Evolutionary conservation across 2,113 vertebrate genomes (phyloP), one percentile per base, ranked within the genome.

Genomic region (Nesogale talazaci): DNA sequence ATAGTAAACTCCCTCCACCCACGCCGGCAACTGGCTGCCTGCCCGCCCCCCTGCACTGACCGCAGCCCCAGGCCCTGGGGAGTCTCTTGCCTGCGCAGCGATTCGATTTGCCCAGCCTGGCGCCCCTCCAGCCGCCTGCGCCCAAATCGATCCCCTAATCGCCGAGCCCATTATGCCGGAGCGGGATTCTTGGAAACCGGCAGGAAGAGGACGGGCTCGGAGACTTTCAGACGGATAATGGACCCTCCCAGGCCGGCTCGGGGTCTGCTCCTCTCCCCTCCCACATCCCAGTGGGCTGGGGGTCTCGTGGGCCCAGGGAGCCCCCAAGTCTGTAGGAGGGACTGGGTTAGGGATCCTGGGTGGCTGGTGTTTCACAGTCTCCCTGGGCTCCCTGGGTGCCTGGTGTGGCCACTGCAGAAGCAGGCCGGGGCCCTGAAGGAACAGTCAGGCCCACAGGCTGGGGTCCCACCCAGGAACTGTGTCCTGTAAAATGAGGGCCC

Each of bases 101-200:
- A 0, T 9, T 31, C 0, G 12, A 63, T 4, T 63, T 6, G 59
- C 69, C 81, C 38, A 15, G 14, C 56, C 92, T 95, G 95, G 94
- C 67, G 86, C 56, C 67, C 36, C 25, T 80, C 91, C 89, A 92
- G 80, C 79, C 7, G 1, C 92, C 89, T 0, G 0, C 3, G 76
- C 77, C 86, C 70, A 17, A 57, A 95, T 93, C 69, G 46, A 95
- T 92, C 91, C 80, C 79, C 89, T 86, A 90, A 88, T 93, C 90
- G 93, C 92, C 79, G 11, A 6, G 86, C 90, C 86, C 94, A 95
- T 95, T 95, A 94, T n/a, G 86, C 15, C 2, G 2, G 72, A 92
- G 61, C 3, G 8, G 74, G 76, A 86, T 96, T 92, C 96, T 88
- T 96, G 92, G 95, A 97, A 95, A 78, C 75, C 2, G 0, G 22